A percentile compares a stretch with the other conserved stretches of the same genome.
phyloP scores from a whole-genome alignment of 2,113 vertebrate genomes.

The Phyllostomus discolor region DNA sequence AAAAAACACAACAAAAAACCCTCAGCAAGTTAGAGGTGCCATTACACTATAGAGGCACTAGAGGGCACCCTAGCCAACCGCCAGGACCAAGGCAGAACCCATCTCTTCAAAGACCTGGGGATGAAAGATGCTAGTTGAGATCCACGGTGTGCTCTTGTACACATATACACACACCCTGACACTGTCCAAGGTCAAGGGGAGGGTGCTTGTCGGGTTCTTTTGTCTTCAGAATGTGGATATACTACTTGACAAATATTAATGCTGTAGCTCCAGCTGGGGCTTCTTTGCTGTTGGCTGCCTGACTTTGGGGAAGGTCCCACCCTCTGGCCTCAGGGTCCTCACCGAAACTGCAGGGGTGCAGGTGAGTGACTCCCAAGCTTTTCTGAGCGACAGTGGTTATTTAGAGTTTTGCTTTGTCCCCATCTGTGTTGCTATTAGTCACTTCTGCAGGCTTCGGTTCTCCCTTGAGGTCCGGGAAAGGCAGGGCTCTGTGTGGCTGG shows the following conservation, averaged over 20 bases:
- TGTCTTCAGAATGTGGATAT: neutral
- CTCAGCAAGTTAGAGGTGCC: neutral
- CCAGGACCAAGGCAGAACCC: neutral
- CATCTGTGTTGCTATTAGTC: neutral
- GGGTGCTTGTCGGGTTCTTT: neutral
- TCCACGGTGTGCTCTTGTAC: rapidly evolving
- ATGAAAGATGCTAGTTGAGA: neutral
- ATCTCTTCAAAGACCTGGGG: neutral
- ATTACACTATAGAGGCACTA: neutral
- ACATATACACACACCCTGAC: neutral
- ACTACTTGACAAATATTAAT: neutral
- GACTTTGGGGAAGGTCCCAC: neutral
- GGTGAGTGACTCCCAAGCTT: neutral
- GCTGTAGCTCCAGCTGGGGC: neutral
- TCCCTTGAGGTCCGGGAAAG: neutral
- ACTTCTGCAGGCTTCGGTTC: neutral
- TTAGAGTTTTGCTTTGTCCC: neutral
- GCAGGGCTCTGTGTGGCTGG: no score
- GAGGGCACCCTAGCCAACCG: neutral
- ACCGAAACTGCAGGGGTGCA: neutral
- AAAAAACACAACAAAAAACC: no score
- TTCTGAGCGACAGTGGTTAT: neutral
- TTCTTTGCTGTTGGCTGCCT: neutral
- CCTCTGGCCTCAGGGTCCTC: neutral
- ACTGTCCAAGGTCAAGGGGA: neutral